Conservation (phyloP, 2,888 invertebrate species). For the Tyria jacobaeae region DNA sequence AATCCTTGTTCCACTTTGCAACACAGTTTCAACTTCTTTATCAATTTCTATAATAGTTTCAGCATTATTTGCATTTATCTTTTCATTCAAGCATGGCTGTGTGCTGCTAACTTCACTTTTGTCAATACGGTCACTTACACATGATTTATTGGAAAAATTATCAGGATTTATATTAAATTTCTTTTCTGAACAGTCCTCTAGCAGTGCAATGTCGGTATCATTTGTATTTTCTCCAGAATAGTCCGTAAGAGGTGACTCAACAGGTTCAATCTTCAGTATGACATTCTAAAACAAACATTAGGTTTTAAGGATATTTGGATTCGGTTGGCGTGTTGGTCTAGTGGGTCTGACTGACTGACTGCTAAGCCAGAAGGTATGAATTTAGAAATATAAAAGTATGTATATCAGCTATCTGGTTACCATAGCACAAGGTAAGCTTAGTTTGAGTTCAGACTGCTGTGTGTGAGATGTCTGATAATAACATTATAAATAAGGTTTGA, state of each 20-base stretch:
- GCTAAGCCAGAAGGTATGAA: no score
- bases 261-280: constrained; percentile 77
- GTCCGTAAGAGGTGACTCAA: constrained; percentile 78
- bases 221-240: constrained; percentile 83
- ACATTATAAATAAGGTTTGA: no score
- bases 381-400: no score
- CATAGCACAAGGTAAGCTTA: no score
- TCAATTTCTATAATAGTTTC: constrained; percentile 78
- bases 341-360: no score
- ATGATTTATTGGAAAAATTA: constrained; percentile 58
- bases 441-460: no score
- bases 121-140: constrained; percentile 60
- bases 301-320: no score
- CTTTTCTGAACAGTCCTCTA: constrained; percentile 70
- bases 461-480: no score
- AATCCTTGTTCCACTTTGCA: constrained; percentile 82
- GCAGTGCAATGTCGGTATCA: constrained; percentile 76
- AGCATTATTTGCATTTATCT: constrained; percentile 55
- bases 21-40: constrained; percentile 81
- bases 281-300: constrained; percentile 65
- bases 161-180: constrained; percentile 66
- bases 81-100: constrained; percentile 77
- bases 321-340: no score
- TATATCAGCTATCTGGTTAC: no score
- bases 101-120: constrained; percentile 82